Conservation (phyloP, 1,140 invertebrate genomes). For the Rhagoletis zephyria region DNA sequence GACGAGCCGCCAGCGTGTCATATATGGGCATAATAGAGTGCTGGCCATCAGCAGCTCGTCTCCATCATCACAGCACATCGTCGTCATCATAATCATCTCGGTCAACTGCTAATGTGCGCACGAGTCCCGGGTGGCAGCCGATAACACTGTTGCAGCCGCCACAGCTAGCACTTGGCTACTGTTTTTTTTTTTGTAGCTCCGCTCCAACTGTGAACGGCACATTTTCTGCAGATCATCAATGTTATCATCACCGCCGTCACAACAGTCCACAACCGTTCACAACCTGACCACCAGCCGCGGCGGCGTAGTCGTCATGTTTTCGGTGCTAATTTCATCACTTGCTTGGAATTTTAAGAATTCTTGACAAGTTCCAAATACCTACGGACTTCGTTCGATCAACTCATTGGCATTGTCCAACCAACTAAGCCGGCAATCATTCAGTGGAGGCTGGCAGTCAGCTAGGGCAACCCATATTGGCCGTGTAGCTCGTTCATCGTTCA, state of each 20-base stretch:
- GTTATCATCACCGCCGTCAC: not conserved
- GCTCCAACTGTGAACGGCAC: not conserved
- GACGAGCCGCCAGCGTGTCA: conserved; percentile 24
- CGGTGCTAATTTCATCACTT: conserved; percentile 57
- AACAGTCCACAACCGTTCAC: not conserved
- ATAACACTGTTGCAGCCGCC: not conserved
- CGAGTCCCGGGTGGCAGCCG: conserved; percentile 28
- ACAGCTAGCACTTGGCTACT: not conserved
- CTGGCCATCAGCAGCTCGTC: conserved; percentile 18
- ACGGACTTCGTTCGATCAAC: conserved; percentile 49
- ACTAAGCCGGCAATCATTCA: not conserved
- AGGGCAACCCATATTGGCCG: conserved; percentile 33
- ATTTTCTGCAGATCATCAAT: not conserved
- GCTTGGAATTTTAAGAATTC: conserved; percentile 57
- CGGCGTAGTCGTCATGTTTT: conserved; percentile 49
- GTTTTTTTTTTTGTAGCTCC: not conserved
- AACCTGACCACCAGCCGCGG: not conserved
- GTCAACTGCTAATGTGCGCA: not conserved
- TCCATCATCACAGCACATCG: not conserved
- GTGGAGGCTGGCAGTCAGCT: not conserved
- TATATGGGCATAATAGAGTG: conserved; percentile 58
- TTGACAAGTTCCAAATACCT: conserved; percentile 56
- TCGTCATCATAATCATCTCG: conserved; percentile 33
- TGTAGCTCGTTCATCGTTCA: not conserved
- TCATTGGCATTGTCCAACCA: conserved; percentile 9